phyloP scores from a whole-genome alignment of 2,797 vertebrate genomes.

The Holocentrus rufus region DNA sequence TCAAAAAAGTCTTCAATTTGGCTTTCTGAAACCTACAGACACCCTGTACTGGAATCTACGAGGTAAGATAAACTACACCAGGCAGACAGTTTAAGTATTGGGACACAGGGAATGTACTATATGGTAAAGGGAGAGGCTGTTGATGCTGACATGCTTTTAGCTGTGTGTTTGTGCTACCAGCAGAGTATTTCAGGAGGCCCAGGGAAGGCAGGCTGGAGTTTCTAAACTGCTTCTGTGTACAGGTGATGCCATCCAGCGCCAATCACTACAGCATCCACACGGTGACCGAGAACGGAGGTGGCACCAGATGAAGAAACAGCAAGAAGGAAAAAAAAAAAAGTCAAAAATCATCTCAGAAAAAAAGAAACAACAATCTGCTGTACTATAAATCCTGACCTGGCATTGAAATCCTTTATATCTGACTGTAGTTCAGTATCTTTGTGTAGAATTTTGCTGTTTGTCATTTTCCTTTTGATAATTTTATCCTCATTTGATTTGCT shows the following conservation, averaged over 20 bases:
- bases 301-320: conserved; percentile 77
- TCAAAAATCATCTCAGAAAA: conserved; percentile 84
- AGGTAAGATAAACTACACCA: too few relatives aligned
- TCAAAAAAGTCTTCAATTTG: too few relatives aligned
- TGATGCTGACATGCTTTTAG: not conserved
- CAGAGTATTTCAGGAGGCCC: conserved; percentile 88
- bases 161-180: conserved; percentile 6
- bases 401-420: conserved; percentile 74
- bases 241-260: conserved; percentile 88
- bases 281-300: conserved; percentile 76
- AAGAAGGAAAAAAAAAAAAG: conserved; percentile 54
- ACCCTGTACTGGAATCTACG: not conserved
- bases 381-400: conserved; percentile 87
- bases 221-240: conserved; percentile 85
- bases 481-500: conserved; percentile 77
- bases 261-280: conserved; percentile 85
- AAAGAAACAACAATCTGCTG: conserved; percentile 82
- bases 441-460: conserved; percentile 75
- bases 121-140: not conserved
- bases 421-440: conserved; percentile 83
- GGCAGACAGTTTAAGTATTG: too few relatives aligned
- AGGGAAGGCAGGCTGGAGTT: conserved; percentile 87
- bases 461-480: conserved; percentile 76
- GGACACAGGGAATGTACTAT: not conserved
- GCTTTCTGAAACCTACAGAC: not conserved